A percentile compares a stretch with the other conserved stretches of the same genome.
Evolutionary conservation across 2,888 invertebrate species (phyloP).

Genomic region (Tiliacea citrago): DNA sequence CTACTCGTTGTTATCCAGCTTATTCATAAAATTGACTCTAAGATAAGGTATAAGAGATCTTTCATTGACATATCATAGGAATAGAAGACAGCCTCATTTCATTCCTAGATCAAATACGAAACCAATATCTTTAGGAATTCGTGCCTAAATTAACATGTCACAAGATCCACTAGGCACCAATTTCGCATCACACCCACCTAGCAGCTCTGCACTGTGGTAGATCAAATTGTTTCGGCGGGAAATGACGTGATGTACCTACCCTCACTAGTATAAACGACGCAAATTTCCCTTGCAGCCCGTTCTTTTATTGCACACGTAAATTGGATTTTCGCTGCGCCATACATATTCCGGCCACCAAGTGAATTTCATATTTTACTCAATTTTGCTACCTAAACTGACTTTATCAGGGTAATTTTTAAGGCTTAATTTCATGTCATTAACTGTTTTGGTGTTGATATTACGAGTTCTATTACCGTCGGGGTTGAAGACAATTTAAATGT

Average conservation of each 20-base stretch:
- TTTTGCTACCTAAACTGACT: constrained; percentile 69
- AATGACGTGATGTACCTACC: constrained; percentile 50
- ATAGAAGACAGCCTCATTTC: neutral
- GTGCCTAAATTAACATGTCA: constrained; percentile 40
- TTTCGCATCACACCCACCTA: neutral
- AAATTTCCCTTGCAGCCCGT: constrained; percentile 71
- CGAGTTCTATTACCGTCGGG: constrained; percentile 26
- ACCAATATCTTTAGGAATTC: constrained; percentile 20
- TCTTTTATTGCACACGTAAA: constrained; percentile 83
- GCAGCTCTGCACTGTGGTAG: constrained; percentile 12
- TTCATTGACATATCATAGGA: neutral
- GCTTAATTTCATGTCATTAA: constrained; percentile 28
- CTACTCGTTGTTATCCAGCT: neutral
- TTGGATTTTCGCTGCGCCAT: constrained; percentile 79
- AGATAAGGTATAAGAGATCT: neutral
- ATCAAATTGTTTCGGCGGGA: constrained; percentile 55
- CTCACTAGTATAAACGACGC: constrained; percentile 57
- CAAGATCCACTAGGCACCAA: neutral
- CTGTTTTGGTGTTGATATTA: constrained; percentile 39
- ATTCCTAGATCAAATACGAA: constrained; percentile 2
- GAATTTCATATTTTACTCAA: constrained; percentile 76
- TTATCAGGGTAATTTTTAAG: constrained; percentile 67
- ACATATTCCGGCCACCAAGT: constrained; percentile 69
- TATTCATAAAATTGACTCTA: neutral
- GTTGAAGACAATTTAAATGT: constrained; percentile 6